phyloP scores from a whole-genome alignment of 1,140 invertebrate species.

The Lepidurus couesii region DNA sequence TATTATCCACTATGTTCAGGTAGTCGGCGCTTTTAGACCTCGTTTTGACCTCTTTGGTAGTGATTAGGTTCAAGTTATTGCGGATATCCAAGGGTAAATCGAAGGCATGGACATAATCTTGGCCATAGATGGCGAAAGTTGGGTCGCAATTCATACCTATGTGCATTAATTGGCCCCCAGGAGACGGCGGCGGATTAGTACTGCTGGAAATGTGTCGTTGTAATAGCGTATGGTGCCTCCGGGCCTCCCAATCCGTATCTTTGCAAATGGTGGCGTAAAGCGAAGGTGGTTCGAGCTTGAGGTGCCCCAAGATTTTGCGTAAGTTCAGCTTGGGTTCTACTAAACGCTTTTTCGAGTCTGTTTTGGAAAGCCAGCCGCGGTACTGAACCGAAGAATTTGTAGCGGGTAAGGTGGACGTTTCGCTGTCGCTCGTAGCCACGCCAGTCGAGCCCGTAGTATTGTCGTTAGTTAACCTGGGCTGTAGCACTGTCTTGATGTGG shows the following conservation, averaged over 20 bases:
- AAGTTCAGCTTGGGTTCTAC: constrained; percentile 11
- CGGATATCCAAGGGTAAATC: constrained; percentile 4
- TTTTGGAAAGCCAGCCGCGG: constrained; percentile 14
- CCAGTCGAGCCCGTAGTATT: background rate
- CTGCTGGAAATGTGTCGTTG: constrained; percentile 31
- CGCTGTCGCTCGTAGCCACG: background rate
- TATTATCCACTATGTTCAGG: background rate
- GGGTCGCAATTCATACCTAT: constrained; percentile 4
- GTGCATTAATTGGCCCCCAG: constrained; percentile 29
- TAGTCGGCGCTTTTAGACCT: background rate
- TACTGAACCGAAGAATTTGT: constrained; percentile 12
- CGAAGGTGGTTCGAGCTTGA: constrained; percentile 29
- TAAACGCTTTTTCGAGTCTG: constrained; percentile 24
- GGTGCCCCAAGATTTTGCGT: constrained; percentile 30
- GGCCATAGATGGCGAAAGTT: background rate
- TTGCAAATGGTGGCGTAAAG: constrained; percentile 2
- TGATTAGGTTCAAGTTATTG: background rate
- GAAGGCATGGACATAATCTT: background rate
- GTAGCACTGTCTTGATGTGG: background rate
- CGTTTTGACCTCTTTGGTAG: background rate
- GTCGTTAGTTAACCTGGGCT: background rate
- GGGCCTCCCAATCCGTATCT: background rate
- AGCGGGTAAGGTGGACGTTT: background rate
- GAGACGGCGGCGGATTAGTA: constrained; percentile 30
- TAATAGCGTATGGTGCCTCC: constrained; percentile 26